Evolutionary conservation across 1,140 invertebrate species (phyloP).

Genomic region (Anastrepha ludens): DNA sequence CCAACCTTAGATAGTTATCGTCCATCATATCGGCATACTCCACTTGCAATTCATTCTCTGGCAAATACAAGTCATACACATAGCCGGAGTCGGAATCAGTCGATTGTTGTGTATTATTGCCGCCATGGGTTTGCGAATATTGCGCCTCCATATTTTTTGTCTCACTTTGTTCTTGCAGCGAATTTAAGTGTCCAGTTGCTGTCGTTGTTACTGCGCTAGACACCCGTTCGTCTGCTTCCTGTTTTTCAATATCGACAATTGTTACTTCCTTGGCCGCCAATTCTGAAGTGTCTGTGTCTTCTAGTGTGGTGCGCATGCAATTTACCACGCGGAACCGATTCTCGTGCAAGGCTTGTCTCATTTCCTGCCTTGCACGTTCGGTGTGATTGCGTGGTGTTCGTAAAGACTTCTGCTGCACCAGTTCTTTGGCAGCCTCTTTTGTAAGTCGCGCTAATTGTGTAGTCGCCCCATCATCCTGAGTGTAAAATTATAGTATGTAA

Average conservation of each 20-base stretch:
- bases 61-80: conserved; percentile 72
- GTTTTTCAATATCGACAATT: conserved; percentile 61
- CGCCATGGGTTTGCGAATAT: not conserved
- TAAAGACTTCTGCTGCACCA: conserved; percentile 62
- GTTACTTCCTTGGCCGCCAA: conserved; percentile 56
- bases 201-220: not conserved
- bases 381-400: conserved; percentile 57
- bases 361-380: conserved; percentile 62
- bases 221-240: not conserved
- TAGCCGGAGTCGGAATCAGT: conserved; percentile 71
- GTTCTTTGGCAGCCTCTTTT: conserved; percentile 67
- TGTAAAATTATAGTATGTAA: not conserved
- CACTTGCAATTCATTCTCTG: conserved; percentile 69
- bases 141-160: not conserved
- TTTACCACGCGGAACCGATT: conserved; percentile 73
- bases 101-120: conserved; percentile 58
- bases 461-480: conserved; percentile 68
- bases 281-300: conserved; percentile 45
- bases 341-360: conserved; percentile 63
- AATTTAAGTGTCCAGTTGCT: not conserved
- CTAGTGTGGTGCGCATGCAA: conserved; percentile 65
- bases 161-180: not conserved
- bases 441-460: conserved; percentile 74
- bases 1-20: conserved; percentile 73
- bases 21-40: conserved; percentile 70